Evolutionary conservation across 2,888 invertebrate genomes (phyloP).

Genomic region (Xylota segnis): DNA sequence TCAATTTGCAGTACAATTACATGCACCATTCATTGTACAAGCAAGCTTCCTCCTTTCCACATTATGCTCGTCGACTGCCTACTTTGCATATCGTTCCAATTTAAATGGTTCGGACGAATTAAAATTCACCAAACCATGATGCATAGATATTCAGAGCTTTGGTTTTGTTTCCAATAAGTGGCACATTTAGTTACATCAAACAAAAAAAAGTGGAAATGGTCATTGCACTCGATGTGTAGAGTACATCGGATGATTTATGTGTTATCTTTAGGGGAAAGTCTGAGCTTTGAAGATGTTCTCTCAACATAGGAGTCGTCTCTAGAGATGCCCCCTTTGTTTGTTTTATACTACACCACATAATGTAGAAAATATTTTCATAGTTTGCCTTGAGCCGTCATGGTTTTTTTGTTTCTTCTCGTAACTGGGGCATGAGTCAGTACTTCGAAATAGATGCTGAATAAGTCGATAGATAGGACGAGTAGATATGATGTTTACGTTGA

Average conservation of each 20-base stretch:
- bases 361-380: not conserved
- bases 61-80: not conserved
- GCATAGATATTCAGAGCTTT: constrained; percentile 21
- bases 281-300: constrained; percentile 17
- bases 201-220: constrained; percentile 11
- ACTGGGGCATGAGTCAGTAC: constrained; percentile 23
- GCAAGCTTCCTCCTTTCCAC: constrained; percentile 20
- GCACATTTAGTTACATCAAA: constrained; percentile 15
- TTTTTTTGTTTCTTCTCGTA: not conserved
- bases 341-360: not conserved
- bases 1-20: constrained; percentile 45
- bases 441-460: not conserved
- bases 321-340: constrained; percentile 8
- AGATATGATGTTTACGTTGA: too few species aligned
- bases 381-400: not conserved
- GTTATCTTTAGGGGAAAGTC: constrained; percentile 11
- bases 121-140: constrained; percentile 36
- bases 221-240: constrained; percentile 31
- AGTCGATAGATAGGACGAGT: too few species aligned
- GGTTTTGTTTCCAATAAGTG: constrained; percentile 13
- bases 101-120: constrained; percentile 22
- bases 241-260: constrained; percentile 23
- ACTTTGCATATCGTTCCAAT: constrained; percentile 45
- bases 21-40: constrained; percentile 30
- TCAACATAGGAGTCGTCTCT: not conserved